Conservation (phyloP, 2,113 vertebrate genomes). For the Gallinago undulata region DNA sequence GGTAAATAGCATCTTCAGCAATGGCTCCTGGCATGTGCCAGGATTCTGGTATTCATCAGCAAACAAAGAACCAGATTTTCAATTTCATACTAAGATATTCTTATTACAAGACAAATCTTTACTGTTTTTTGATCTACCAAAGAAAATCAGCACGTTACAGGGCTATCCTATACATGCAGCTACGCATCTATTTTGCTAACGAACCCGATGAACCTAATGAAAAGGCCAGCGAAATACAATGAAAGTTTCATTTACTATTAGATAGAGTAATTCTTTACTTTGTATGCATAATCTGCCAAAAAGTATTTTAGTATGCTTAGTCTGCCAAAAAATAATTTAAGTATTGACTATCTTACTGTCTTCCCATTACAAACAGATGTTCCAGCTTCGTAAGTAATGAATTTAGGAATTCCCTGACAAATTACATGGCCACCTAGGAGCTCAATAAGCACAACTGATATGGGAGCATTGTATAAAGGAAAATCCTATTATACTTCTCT, state of each 20-base stretch:
- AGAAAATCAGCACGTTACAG: neutral
- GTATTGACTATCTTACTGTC: neutral
- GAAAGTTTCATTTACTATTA: neutral
- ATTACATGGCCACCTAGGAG: neutral
- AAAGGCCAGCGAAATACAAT: neutral
- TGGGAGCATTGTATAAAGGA: neutral
- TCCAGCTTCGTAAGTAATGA: neutral
- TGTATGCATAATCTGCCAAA: neutral
- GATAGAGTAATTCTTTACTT: neutral
- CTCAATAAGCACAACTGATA: neutral
- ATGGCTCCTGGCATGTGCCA: neutral
- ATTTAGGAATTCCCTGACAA: neutral
- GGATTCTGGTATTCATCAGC: neutral
- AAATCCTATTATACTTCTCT: neutral
- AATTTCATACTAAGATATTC: neutral
- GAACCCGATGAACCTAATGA: neutral
- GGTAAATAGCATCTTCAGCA: slow-evolving; percentile 18
- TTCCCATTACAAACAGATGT: neutral
- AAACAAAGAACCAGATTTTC: neutral
- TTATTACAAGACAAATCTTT: neutral
- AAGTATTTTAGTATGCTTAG: neutral
- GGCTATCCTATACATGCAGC: neutral
- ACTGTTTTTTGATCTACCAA: neutral
- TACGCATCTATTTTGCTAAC: neutral
- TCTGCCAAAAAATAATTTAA: neutral